Evolutionary conservation across 1,140 invertebrate species (phyloP).

Genomic region (Anoplophora glabripennis): DNA sequence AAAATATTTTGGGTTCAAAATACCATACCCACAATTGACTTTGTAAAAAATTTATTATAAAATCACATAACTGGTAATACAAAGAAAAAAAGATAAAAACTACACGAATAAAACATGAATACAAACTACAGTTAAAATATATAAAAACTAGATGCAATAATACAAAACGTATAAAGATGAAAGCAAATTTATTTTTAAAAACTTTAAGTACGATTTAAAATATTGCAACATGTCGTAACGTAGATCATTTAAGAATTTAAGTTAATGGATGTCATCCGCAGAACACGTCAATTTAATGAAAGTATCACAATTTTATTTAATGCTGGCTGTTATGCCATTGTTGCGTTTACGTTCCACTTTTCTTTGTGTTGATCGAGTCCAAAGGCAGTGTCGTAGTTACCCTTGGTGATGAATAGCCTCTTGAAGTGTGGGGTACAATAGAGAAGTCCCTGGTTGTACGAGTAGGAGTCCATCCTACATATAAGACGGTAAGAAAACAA

Average conservation of each 20-base stretch:
- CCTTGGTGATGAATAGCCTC: conserved; percentile 78
- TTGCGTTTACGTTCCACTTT: conserved; percentile 54
- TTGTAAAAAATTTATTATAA: conserved; percentile 12
- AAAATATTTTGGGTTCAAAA: too few species aligned
- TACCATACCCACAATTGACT: too few species aligned
- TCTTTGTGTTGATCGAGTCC: conserved; percentile 63
- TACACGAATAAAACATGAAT: conserved; percentile 13
- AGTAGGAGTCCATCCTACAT: conserved; percentile 73
- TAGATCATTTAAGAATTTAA: too few species aligned
- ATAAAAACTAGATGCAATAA: conserved; percentile 8
- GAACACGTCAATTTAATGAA: neutral
- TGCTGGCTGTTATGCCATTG: conserved; percentile 24
- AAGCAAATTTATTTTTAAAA: too few species aligned
- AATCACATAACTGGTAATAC: conserved; percentile 26
- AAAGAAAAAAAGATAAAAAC: conserved; percentile 3
- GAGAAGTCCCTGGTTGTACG: conserved; percentile 69
- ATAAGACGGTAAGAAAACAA: neutral
- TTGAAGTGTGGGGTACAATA: conserved; percentile 81
- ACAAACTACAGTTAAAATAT: neutral
- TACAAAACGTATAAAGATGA: neutral
- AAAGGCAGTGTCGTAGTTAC: conserved; percentile 82
- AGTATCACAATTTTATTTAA: conserved; percentile 3
- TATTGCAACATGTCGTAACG: too few species aligned
- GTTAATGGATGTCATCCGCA: too few species aligned
- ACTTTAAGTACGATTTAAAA: too few species aligned